phyloP scores from a whole-genome alignment of 2,113 vertebrate genomes.

The Caloenas nicobarica region DNA sequence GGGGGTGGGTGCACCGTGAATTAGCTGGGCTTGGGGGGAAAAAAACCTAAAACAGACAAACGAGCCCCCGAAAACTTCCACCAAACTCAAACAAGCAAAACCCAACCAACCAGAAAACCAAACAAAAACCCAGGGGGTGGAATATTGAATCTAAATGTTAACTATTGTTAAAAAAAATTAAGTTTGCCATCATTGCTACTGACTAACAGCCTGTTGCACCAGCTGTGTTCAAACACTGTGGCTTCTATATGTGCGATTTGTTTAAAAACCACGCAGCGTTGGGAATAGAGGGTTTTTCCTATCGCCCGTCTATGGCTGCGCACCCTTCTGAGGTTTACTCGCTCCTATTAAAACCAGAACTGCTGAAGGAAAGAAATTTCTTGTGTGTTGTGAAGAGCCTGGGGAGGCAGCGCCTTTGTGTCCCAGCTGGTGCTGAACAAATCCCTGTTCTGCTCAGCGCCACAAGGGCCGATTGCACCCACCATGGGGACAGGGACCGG shows the following conservation, averaged over 20 bases:
- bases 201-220: not conserved
- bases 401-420: not conserved
- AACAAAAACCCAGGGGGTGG: too few relatives aligned
- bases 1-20: too few relatives aligned
- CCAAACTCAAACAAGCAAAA: too few relatives aligned
- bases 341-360: not conserved
- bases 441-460: not conserved
- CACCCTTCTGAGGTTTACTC: not conserved
- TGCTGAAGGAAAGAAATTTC: not conserved
- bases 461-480: not conserved
- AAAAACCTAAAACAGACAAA: too few relatives aligned
- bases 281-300: not conserved
- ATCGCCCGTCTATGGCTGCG: accelerated
- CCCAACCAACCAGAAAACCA: too few relatives aligned
- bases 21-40: not conserved
- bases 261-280: accelerated
- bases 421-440: not conserved
- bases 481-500: not conserved
- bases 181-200: not conserved
- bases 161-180: not conserved
- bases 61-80: too few relatives aligned
- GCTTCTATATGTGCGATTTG: accelerated
- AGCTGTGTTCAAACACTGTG: not conserved
- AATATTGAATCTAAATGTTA: not conserved
- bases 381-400: not conserved